Percentiles rank a stretch among this genome's conserved stretches.
Evolutionary conservation across 2,797 vertebrate species (phyloP).

Genomic region (Carduelis carduelis): DNA sequence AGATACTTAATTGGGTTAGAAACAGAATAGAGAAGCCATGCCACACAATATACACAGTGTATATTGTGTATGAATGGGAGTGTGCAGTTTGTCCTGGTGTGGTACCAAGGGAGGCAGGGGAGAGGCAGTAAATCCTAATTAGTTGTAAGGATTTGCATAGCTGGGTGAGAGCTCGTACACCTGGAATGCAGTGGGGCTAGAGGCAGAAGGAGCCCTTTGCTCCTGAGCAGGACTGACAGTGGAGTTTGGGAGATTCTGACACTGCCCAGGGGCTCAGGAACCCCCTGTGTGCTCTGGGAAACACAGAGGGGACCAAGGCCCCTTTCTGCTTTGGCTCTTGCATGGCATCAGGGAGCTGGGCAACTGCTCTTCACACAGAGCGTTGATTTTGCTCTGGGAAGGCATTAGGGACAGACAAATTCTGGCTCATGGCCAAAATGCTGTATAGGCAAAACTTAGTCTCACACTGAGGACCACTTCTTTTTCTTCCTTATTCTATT

Average conservation of each 20-base stretch:
- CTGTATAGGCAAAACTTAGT: not conserved
- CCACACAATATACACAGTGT: not conserved
- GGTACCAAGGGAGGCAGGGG: not conserved
- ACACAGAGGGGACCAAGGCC: fast-evolving
- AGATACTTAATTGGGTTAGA: not conserved
- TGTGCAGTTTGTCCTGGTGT: fast-evolving
- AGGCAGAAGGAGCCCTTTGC: not conserved
- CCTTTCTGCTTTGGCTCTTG: not conserved
- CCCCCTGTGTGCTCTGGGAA: not conserved
- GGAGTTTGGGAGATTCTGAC: not conserved
- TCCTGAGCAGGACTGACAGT: not conserved
- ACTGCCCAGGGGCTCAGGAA: not conserved
- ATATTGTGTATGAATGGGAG: not conserved
- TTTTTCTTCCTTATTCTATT: not conserved
- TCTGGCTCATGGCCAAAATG: not conserved
- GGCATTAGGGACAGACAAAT: not conserved
- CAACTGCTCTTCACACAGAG: not conserved
- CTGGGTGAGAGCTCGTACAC: not conserved
- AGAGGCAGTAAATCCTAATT: not conserved
- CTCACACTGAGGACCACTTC: not conserved
- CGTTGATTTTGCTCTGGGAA: fast-evolving
- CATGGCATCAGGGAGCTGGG: fast-evolving
- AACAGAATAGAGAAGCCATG: not conserved
- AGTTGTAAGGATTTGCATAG: not conserved
- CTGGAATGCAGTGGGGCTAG: not conserved